Percentiles rank a stretch among this genome's conserved stretches.
These are phyloP conservation scores for Neolamprologus kungweensis DNA, from an alignment of 2,113 vertebrate genomes.

Conservation along the genomic window DNA sequence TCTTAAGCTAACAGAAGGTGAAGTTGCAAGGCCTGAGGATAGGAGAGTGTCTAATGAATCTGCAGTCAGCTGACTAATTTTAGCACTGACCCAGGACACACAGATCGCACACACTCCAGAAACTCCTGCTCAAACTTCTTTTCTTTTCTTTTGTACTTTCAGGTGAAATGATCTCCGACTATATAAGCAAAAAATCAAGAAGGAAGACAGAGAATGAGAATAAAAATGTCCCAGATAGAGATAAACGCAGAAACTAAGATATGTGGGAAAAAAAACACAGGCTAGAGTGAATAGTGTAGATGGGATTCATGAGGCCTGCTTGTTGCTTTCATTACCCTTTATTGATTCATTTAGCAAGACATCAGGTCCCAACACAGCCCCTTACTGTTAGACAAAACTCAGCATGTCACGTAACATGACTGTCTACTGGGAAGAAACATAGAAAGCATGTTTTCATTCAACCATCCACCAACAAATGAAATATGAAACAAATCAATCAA, in stretches of 20 bases:
- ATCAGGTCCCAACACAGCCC: not conserved
- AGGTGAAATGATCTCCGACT: not conserved
- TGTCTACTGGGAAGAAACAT: not conserved
- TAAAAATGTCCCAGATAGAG: not conserved
- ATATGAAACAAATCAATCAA: not conserved
- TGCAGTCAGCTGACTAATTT: conserved; percentile 8
- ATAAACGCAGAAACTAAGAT: not conserved
- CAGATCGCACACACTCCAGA: not conserved
- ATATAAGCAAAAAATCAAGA: not conserved
- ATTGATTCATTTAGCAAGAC: conserved; percentile 36
- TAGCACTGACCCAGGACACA: not conserved
- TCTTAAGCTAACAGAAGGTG: conserved; percentile 26
- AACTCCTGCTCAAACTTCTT: not conserved
- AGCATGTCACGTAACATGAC: conserved; percentile 4
- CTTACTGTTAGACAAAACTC: not conserved
- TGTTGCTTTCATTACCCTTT: conserved; percentile 38
- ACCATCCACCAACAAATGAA: not conserved
- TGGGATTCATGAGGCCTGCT: not conserved
- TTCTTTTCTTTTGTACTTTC: not conserved
- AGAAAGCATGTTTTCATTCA: not conserved
- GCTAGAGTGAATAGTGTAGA: not conserved
- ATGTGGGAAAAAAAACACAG: not conserved
- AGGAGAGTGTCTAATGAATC: not conserved
- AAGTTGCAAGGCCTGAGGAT: not conserved
- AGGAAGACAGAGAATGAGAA: not conserved